Evolutionary conservation across 92 coral and sea anemone species (phyloP).

Genomic region (Bergia sp.): DNA sequence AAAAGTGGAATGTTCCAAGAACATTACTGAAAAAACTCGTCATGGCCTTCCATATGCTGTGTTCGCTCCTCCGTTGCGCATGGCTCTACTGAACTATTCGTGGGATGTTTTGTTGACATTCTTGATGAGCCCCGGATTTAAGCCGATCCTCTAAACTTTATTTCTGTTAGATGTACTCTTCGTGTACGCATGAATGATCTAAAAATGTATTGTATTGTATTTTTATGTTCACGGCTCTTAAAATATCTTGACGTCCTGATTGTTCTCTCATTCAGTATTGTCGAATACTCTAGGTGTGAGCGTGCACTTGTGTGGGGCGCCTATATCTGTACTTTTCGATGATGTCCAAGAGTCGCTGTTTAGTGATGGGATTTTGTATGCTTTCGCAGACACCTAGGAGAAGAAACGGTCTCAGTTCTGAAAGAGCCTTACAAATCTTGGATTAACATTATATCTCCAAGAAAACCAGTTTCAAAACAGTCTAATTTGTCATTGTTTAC

Average conservation of each 20-base stretch:
- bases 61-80: not conserved
- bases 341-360: slow-evolving; percentile 79
- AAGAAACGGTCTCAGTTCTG: not conserved
- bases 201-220: not conserved
- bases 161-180: not conserved
- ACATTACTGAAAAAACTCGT: not conserved
- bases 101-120: not conserved
- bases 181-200: not conserved
- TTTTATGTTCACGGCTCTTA: not conserved
- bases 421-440: not conserved
- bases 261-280: not conserved
- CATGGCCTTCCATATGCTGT: not conserved
- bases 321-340: slow-evolving; percentile 82
- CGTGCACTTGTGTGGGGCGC: slow-evolving; percentile 27
- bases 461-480: not conserved
- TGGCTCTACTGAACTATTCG: not conserved
- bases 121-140: not conserved
- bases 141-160: not conserved
- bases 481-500: not conserved
- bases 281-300: slow-evolving; percentile 11
- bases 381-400: slow-evolving; percentile 89
- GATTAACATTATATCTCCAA: not conserved
- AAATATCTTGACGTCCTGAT: not conserved
- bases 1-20: not conserved
- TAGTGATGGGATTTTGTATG: slow-evolving; percentile 86